These are phyloP conservation scores for Gryllus bimaculatus DNA, from an alignment of 1,140 invertebrate species.

Conservation along the genomic window DNA sequence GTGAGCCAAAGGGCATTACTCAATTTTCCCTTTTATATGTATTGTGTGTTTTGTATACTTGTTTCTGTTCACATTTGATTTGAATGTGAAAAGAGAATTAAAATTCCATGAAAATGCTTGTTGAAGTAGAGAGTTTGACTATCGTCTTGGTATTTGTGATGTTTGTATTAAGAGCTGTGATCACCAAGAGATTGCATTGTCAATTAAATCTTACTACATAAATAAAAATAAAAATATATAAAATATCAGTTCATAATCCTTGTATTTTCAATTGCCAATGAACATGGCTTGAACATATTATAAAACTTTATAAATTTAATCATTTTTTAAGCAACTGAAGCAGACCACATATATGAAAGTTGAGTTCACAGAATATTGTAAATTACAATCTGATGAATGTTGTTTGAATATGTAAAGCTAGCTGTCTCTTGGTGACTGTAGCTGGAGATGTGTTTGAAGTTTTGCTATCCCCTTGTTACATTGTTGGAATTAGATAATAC, in stretches of 20 bases:
- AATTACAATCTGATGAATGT: too few species aligned
- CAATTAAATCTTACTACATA: too few species aligned
- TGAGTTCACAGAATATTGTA: too few species aligned
- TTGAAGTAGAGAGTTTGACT: conserved; percentile 4
- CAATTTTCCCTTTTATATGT: neutral
- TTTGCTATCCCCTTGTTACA: neutral
- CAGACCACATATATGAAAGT: too few species aligned
- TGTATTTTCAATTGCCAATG: too few species aligned
- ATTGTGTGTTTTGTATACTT: conserved; percentile 5
- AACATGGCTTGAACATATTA: neutral
- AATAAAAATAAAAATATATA: too few species aligned
- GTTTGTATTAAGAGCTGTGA: neutral
- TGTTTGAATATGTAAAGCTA: neutral
- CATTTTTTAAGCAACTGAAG: neutral
- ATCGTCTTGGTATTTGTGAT: conserved; percentile 2
- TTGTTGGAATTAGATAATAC: neutral
- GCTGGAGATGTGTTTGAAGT: neutral
- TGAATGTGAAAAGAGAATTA: neutral
- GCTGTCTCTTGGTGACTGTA: neutral
- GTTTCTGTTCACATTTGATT: neutral
- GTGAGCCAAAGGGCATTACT: neutral
- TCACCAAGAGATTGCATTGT: neutral
- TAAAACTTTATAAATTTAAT: neutral
- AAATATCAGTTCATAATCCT: too few species aligned
- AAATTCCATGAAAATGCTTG: conserved; percentile 5